Evolutionary conservation across 2,797 vertebrate species (phyloP).

Genomic region (Ataeniobius toweri): DNA sequence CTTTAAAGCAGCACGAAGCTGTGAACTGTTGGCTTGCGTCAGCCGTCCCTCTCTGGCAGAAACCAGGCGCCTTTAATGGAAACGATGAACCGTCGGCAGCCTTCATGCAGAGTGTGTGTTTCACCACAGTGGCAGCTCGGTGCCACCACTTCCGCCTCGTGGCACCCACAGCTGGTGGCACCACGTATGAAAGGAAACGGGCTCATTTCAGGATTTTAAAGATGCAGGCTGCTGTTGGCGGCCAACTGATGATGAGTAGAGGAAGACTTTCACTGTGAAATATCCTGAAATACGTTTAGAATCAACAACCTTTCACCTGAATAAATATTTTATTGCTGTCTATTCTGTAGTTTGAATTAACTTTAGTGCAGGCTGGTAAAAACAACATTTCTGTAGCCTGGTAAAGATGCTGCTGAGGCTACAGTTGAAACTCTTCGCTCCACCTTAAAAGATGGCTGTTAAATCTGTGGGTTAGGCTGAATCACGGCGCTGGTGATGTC

Average conservation of each 20-base stretch:
- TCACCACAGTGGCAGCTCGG: conserved; percentile 55
- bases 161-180: conserved; percentile 41
- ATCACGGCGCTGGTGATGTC: conserved; percentile 1
- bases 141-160: conserved; percentile 61
- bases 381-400: neutral
- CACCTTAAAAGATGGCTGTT: conserved; percentile 29
- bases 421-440: neutral
- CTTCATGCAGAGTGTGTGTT: conserved; percentile 12
- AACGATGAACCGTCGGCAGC: conserved; percentile 32
- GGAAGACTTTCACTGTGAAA: neutral
- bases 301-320: neutral
- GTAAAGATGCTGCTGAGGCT: neutral
- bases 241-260: neutral
- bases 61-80: conserved; percentile 13
- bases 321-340: neutral
- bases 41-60: neutral
- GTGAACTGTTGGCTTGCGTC: neutral
- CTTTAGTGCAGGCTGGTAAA: neutral
- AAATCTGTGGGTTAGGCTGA: neutral
- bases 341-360: neutral
- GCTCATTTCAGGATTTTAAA: conserved; percentile 46
- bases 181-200: neutral
- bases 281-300: neutral
- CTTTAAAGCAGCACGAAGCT: neutral
- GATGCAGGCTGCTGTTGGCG: conserved; percentile 7